A percentile compares a stretch with the other conserved stretches of the same genome.
Conservation (phyloP, 2,113 vertebrate species). For the rat (Rattus norvegicus) region GRCr8 NC_086021.1:81242001-81242500, state of each 20-base stretch:
- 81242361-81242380: conserved; percentile 53
- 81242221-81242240: conserved; percentile 40
- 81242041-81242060: not conserved
- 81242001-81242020: conserved; percentile 9
- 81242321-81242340: conserved; percentile 61
- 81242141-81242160: not conserved
- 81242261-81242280: conserved; percentile 54
- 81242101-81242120: not conserved
- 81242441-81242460: conserved; percentile 54
- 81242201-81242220: conserved; percentile 41
- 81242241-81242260: not conserved
- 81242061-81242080: conserved; percentile 13
- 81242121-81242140: not conserved
- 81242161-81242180: conserved; percentile 29
- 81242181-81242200: conserved; percentile 42
- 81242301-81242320: conserved; percentile 18
- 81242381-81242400: conserved; percentile 40
- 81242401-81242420: conserved; percentile 57
- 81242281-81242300: not conserved
- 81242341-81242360: conserved; percentile 2
- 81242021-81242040: conserved; percentile 25
- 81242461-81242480: conserved; percentile 47
- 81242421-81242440: not conserved
- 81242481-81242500: conserved; percentile 52
- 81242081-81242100: not conserved